These are phyloP conservation scores for Sitta europaea DNA, from an alignment of 2,113 vertebrate species.

Conservation along the genomic window DNA sequence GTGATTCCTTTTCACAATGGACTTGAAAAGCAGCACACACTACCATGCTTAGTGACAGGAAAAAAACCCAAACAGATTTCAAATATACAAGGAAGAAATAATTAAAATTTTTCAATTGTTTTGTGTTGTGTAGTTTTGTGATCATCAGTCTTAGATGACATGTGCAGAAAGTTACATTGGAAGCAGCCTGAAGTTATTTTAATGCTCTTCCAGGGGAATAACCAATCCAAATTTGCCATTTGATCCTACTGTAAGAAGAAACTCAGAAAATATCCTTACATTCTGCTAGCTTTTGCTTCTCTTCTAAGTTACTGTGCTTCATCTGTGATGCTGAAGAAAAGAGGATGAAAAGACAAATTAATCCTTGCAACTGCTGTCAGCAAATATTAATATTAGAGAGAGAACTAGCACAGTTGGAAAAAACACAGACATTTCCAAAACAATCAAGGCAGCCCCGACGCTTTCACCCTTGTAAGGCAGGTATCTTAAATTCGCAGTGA, in stretches of 20 bases:
- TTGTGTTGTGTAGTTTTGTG: neutral
- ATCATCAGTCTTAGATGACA: neutral
- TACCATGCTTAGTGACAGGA: neutral
- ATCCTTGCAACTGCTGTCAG: constrained; percentile 1
- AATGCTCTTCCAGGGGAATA: neutral
- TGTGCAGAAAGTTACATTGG: neutral
- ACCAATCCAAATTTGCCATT: neutral
- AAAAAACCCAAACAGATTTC: neutral
- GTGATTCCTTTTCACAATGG: neutral
- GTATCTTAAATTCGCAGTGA: constrained; percentile 51
- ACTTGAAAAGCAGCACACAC: neutral
- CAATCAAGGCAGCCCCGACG: neutral
- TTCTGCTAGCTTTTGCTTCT: constrained; percentile 83
- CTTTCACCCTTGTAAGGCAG: neutral
- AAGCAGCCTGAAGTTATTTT: neutral
- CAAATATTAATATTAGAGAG: neutral
- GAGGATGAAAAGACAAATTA: neutral
- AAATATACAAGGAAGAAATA: neutral
- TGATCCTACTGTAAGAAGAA: neutral
- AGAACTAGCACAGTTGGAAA: neutral
- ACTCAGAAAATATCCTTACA: constrained; percentile 73
- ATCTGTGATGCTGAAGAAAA: constrained; percentile 54
- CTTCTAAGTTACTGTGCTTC: constrained; percentile 82
- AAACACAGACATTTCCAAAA: constrained; percentile 3
- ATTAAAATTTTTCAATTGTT: neutral